phyloP scores from a whole-genome alignment of 2,797 vertebrate species.

The Kryptolebias ocellatus region DNA sequence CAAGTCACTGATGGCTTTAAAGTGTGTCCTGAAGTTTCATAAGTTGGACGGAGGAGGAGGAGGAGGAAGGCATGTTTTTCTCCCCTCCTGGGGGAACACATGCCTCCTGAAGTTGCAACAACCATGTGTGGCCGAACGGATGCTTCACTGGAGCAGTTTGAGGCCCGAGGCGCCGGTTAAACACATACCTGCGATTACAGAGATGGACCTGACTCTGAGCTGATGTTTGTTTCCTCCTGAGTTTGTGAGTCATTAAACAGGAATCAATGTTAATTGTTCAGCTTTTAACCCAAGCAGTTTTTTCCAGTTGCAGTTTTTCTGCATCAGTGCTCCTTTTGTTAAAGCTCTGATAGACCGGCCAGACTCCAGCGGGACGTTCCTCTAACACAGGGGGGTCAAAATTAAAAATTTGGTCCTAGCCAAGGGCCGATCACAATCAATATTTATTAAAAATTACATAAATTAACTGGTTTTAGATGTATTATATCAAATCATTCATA shows the following conservation, averaged over 20 bases:
- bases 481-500: too few relatives aligned
- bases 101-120: constrained; percentile 6
- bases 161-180: not conserved
- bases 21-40: constrained; percentile 45
- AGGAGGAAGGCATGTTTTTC: constrained; percentile 7
- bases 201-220: not conserved
- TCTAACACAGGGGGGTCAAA: not conserved
- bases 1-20: constrained; percentile 33
- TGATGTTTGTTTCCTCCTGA: not conserved
- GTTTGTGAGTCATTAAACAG: constrained; percentile 10
- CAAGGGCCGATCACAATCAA: too few relatives aligned
- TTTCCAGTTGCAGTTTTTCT: constrained; percentile 19
- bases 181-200: too few relatives aligned
- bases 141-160: constrained; percentile 5
- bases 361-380: too few relatives aligned
- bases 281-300: constrained; percentile 16
- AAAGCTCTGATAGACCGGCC: too few relatives aligned
- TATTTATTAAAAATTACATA: too few relatives aligned
- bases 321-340: constrained; percentile 62
- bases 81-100: constrained; percentile 16
- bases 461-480: too few relatives aligned
- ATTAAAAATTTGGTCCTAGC: not conserved
- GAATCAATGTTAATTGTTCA: constrained; percentile 32
- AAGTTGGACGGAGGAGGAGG: constrained; percentile 18
- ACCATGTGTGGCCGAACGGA: constrained; percentile 41